Percentiles rank a stretch among this genome's conserved stretches.
These are phyloP conservation scores for Drosophila serrata DNA, from an alignment of 1,140 invertebrate species.

Conservation along the genomic window DNA sequence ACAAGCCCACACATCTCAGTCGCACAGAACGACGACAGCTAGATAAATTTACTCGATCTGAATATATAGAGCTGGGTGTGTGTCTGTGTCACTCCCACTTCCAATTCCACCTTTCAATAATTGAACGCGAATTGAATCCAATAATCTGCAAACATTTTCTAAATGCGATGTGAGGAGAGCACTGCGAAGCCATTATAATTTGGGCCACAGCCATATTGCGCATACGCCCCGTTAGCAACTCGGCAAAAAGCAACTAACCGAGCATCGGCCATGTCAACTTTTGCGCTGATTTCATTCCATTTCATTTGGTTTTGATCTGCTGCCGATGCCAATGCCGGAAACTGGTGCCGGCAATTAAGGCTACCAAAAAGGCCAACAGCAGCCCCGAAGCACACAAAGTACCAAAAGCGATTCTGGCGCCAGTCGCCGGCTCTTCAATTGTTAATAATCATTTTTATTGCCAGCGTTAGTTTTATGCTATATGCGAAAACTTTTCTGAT, in stretches of 20 bases:
- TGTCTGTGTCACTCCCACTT: background rate
- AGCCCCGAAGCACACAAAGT: constrained; percentile 35
- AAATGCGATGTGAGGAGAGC: background rate
- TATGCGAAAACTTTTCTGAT: constrained; percentile 79
- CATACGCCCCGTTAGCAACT: constrained; percentile 58
- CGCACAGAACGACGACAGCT: constrained; percentile 52
- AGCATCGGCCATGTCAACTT: constrained; percentile 64
- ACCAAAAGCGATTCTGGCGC: constrained; percentile 58
- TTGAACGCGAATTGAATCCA: constrained; percentile 69
- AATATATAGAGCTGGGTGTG: constrained; percentile 23
- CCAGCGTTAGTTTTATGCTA: constrained; percentile 80
- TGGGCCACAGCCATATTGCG: constrained; percentile 43
- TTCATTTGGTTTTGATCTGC: constrained; percentile 55
- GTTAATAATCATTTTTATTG: constrained; percentile 84
- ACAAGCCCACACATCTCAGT: constrained; percentile 80
- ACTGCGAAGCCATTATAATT: constrained; percentile 30
- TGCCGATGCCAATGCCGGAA: constrained; percentile 43
- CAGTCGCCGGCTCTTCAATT: constrained; percentile 79
- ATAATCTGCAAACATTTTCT: constrained; percentile 40
- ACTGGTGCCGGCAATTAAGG: constrained; percentile 80
- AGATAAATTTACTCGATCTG: constrained; percentile 48
- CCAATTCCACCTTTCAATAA: constrained; percentile 72
- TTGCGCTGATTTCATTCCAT: constrained; percentile 74
- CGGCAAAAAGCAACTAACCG: constrained; percentile 51
- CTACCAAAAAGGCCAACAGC: constrained; percentile 54